These are phyloP conservation scores for Centruroides sculpturatus DNA, from an alignment of 1,140 invertebrate genomes.

Conservation along the genomic window DNA sequence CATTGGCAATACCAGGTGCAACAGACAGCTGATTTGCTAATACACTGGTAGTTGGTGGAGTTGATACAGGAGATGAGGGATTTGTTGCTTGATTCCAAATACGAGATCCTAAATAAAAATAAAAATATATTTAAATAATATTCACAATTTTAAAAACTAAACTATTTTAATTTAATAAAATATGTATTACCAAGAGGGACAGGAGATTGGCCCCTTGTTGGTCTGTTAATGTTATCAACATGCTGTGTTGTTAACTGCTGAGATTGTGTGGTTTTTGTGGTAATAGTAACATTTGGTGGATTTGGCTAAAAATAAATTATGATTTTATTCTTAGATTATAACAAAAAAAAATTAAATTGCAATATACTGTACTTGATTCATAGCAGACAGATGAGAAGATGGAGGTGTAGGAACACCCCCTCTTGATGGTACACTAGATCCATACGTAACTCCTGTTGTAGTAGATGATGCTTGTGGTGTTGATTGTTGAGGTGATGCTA, in stretches of 20 bases:
- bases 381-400: constrained; percentile 4
- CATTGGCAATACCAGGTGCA: constrained; percentile 1
- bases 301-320: constrained; percentile 18
- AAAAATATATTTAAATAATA: no score
- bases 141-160: no score
- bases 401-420: constrained; percentile 8
- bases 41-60: constrained; percentile 11
- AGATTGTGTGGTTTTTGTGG: constrained; percentile 12
- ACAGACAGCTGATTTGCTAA: constrained; percentile 10
- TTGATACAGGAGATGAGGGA: constrained; percentile 12
- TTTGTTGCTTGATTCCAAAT: constrained; percentile 14
- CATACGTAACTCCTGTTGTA: not conserved
- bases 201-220: constrained; percentile 13
- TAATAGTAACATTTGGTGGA: constrained; percentile 21
- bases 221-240: constrained; percentile 7
- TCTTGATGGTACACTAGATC: constrained; percentile 1
- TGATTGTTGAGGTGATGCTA: no score
- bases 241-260: not conserved
- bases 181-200: constrained; percentile 4
- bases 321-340: not conserved
- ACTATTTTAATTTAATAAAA: no score
- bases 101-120: not conserved
- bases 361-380: constrained; percentile 16
- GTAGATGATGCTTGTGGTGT: not conserved
- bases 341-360: not conserved